Percentiles rank a stretch among this genome's conserved stretches.
phyloP scores from a whole-genome alignment of 2,888 invertebrate species.

The Lasioglossum malachurum region DNA sequence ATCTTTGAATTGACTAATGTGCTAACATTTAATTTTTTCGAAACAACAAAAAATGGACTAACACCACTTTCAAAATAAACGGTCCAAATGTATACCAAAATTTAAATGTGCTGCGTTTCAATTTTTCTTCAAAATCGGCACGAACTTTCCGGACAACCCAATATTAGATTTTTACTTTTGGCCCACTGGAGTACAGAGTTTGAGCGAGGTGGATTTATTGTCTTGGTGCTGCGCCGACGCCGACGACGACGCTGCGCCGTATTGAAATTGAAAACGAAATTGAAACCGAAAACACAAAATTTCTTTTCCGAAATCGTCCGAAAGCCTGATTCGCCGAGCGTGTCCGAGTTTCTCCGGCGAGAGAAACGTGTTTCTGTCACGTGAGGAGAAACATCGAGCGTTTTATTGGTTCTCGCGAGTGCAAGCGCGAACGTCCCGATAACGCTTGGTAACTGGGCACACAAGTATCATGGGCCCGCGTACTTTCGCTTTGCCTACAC shows the following conservation, averaged over 20 bases:
- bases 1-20: too few species aligned
- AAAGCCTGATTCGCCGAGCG: background rate
- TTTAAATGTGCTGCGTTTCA: too few species aligned
- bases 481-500: constrained; percentile 33
- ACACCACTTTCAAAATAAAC: too few species aligned
- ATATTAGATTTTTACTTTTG: too few species aligned
- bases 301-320: constrained; percentile 2
- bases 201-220: too few species aligned
- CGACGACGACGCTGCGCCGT: background rate
- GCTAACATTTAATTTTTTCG: too few species aligned
- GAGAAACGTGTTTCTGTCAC: constrained; percentile 21
- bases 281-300: background rate
- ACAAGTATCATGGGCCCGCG: constrained; percentile 18
- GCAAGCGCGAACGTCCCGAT: background rate
- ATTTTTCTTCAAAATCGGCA: too few species aligned
- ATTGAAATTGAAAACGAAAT: background rate
- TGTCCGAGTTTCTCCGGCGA: background rate
- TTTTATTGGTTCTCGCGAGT: constrained; percentile 22
- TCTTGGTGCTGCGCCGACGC: too few species aligned
- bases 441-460: background rate
- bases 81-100: too few species aligned
- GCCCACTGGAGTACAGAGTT: too few species aligned
- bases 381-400: background rate
- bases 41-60: too few species aligned
- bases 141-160: too few species aligned